Conservation (phyloP, 2,113 vertebrate species). For the Tympanuchus pallidicinctus region DNA sequence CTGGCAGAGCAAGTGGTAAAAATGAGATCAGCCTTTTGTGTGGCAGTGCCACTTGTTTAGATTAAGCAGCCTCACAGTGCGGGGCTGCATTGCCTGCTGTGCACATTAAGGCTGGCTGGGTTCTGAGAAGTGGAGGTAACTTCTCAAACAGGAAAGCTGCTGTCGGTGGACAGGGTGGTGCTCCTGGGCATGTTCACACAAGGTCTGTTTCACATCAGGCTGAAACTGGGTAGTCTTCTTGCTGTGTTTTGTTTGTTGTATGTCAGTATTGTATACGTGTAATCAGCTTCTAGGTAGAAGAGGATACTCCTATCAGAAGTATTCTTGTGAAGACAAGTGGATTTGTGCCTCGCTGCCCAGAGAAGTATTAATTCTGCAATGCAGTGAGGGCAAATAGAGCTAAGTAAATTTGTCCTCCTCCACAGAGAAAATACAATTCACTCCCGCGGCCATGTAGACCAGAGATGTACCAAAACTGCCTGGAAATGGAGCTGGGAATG, state of each 20-base stretch:
- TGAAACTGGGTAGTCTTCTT: not conserved
- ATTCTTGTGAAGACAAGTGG: not conserved
- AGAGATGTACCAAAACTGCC: not conserved
- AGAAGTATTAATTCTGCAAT: not conserved
- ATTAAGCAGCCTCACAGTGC: not conserved
- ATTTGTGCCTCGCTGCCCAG: not conserved
- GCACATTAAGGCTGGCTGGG: rapidly evolving
- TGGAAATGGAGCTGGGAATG: conserved; percentile 6
- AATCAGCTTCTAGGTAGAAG: not conserved
- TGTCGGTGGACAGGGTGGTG: not conserved
- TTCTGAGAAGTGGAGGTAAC: not conserved
- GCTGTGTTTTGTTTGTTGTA: not conserved
- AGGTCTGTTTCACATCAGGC: not conserved
- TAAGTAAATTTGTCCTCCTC: not conserved
- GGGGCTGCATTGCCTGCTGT: not conserved
- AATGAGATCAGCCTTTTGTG: conserved; percentile 9
- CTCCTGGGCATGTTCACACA: not conserved
- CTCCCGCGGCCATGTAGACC: not conserved
- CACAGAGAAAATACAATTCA: not conserved
- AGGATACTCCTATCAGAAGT: not conserved
- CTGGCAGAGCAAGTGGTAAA: not conserved
- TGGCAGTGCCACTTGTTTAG: not conserved
- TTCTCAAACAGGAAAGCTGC: not conserved
- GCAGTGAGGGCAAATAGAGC: not conserved
- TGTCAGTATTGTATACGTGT: not conserved